These are phyloP conservation scores for Cherax quadricarinatus DNA, from an alignment of 1,140 invertebrate species.

Conservation along the genomic window DNA sequence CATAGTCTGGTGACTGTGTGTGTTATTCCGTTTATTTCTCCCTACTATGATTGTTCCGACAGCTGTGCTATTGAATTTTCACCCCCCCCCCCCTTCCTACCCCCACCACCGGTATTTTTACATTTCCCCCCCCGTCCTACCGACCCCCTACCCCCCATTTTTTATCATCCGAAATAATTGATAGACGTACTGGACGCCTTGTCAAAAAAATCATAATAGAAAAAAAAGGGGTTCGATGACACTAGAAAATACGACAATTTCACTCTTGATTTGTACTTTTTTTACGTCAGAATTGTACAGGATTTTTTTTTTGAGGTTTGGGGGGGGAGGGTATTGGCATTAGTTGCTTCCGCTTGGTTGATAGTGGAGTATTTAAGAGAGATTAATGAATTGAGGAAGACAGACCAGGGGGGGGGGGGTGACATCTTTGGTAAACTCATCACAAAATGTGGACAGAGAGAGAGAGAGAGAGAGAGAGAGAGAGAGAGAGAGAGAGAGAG, in stretches of 20 bases:
- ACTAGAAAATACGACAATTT: constrained; percentile 23
- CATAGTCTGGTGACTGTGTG: constrained; percentile 27
- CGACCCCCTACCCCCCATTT: too few species aligned
- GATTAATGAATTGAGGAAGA: not conserved
- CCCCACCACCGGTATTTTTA: constrained; percentile 8
- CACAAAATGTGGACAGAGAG: not conserved
- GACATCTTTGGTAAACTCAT: not conserved
- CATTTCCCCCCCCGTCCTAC: not conserved
- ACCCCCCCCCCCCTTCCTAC: too few species aligned
- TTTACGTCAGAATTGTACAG: not conserved
- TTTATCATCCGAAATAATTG: constrained; percentile 40
- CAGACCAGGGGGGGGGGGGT: not conserved
- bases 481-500: too few species aligned
- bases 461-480: too few species aligned
- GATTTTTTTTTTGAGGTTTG: not conserved
- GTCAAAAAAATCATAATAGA: constrained; percentile 34
- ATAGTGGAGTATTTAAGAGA: not conserved
- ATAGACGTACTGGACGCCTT: constrained; percentile 51
- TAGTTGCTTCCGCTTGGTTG: not conserved
- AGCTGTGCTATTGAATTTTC: constrained; percentile 53
- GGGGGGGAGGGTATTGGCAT: not conserved
- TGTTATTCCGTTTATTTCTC: constrained; percentile 41
- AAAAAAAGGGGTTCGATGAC: constrained; percentile 19
- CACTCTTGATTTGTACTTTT: not conserved
- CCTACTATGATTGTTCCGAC: constrained; percentile 60